These are phyloP conservation scores for Lynx canadensis DNA, from an alignment of 2,113 vertebrate species.

Conservation along the genomic window DNA sequence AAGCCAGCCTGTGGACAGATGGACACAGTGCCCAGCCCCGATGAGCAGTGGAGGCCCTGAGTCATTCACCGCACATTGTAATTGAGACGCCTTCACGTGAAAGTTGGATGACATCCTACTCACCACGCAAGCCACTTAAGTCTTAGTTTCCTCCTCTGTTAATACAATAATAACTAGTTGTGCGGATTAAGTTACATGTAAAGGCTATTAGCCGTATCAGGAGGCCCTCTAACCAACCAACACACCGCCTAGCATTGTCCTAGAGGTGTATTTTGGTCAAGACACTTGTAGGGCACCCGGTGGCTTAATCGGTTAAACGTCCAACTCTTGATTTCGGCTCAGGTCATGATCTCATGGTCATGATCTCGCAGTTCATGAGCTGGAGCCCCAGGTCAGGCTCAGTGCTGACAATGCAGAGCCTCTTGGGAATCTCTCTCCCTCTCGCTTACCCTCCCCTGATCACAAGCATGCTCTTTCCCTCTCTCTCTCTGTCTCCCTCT, in stretches of 20 bases:
- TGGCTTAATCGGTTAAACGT: too few species aligned
- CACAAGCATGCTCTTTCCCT: too few species aligned
- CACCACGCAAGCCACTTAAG: not conserved
- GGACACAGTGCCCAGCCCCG: rapidly evolving
- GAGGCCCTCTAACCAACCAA: not conserved
- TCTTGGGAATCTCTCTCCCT: too few species aligned
- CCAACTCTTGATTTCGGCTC: too few species aligned
- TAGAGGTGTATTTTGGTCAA: not conserved
- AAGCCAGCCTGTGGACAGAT: not conserved
- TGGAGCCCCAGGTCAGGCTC: too few species aligned
- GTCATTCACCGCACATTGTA: rapidly evolving
- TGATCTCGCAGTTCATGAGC: too few species aligned
- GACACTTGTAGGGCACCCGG: not conserved
- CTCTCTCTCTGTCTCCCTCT: too few species aligned
- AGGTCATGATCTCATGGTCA: too few species aligned
- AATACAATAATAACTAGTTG: not conserved
- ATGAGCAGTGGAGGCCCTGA: not conserved
- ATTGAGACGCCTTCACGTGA: not conserved
- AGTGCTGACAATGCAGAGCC: too few species aligned
- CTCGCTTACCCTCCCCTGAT: too few species aligned
- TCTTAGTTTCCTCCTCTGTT: not conserved
- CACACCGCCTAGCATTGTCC: not conserved
- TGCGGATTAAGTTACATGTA: not conserved
- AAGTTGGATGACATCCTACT: not conserved
- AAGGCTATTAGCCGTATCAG: not conserved